These are phyloP conservation scores for Andrena marginata DNA, from an alignment of 2,888 invertebrate genomes.

Conservation along the genomic window DNA sequence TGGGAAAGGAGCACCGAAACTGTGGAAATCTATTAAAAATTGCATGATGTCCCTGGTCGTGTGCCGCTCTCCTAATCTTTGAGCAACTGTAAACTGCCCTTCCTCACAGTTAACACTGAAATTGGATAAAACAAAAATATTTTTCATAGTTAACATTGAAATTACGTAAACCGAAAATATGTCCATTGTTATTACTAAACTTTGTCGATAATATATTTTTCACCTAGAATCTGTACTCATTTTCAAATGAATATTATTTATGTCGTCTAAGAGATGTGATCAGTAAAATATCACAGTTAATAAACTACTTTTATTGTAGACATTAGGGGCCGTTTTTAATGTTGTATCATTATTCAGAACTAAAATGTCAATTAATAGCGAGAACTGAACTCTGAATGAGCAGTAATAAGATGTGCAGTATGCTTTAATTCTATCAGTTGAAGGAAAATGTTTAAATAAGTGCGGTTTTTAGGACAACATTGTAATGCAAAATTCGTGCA, in stretches of 20 bases:
- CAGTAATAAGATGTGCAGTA: neutral
- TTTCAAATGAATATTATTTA: neutral
- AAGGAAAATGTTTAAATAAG: no score
- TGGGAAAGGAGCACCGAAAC: neutral
- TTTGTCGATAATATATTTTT: slow-evolving; percentile 1
- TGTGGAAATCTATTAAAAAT: neutral
- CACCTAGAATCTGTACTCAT: neutral
- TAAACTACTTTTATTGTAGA: no score
- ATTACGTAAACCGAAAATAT: neutral
- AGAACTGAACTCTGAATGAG: neutral
- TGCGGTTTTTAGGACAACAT: slow-evolving; percentile 1
- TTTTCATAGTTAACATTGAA: slow-evolving; percentile 1
- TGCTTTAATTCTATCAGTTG: no score
- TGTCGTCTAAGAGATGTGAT: neutral
- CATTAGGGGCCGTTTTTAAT: no score
- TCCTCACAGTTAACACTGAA: slow-evolving; percentile 4
- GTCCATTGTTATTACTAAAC: neutral
- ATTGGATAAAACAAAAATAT: neutral
- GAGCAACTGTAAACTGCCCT: neutral
- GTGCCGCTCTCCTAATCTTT: slow-evolving; percentile 2
- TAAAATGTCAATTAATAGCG: slow-evolving; percentile 1
- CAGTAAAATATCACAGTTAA: slow-evolving; percentile 7
- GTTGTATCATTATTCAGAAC: slow-evolving; percentile 10
- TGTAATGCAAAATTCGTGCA: slow-evolving; percentile 4
- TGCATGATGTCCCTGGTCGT: neutral